These are phyloP conservation scores for Syrmaticus mikado DNA, from an alignment of 2,113 vertebrate species.

Conservation along the genomic window DNA sequence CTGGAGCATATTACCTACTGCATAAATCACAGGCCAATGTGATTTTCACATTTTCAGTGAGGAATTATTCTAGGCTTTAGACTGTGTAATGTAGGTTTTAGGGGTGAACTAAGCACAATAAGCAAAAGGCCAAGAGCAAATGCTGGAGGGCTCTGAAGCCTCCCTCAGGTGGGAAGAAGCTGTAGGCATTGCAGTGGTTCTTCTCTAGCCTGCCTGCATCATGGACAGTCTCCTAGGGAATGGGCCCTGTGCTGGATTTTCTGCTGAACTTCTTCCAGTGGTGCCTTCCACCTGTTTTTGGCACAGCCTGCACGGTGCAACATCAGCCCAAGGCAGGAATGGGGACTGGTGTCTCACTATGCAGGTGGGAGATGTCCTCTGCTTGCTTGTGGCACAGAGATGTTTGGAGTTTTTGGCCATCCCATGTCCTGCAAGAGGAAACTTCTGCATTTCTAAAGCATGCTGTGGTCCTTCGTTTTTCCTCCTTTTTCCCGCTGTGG, in stretches of 20 bases:
- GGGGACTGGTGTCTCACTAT: neutral
- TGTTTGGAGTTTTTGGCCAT: neutral
- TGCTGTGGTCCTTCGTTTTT: neutral
- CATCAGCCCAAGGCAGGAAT: neutral
- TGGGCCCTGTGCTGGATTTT: fast-evolving
- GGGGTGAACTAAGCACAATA: neutral
- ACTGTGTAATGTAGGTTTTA: neutral
- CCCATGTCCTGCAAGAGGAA: too few relatives aligned
- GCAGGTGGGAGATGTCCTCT: neutral
- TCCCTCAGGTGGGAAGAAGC: neutral
- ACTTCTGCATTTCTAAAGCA: neutral
- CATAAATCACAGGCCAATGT: conserved; percentile 10
- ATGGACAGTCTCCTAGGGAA: neutral
- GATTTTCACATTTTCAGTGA: neutral
- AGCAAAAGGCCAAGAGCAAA: neutral
- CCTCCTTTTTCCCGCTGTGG: too few relatives aligned
- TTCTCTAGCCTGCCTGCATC: fast-evolving
- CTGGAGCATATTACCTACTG: neutral
- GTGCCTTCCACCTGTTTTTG: neutral
- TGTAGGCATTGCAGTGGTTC: neutral
- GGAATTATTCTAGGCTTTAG: neutral
- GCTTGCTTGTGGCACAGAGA: neutral
- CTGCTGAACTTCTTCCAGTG: fast-evolving
- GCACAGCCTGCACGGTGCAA: fast-evolving
- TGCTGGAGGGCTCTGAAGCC: neutral